A percentile compares a stretch with the other conserved stretches of the same genome.
Evolutionary conservation across 2,888 invertebrate species (phyloP).

Genomic region (Drepanosiphum platanoidis): DNA sequence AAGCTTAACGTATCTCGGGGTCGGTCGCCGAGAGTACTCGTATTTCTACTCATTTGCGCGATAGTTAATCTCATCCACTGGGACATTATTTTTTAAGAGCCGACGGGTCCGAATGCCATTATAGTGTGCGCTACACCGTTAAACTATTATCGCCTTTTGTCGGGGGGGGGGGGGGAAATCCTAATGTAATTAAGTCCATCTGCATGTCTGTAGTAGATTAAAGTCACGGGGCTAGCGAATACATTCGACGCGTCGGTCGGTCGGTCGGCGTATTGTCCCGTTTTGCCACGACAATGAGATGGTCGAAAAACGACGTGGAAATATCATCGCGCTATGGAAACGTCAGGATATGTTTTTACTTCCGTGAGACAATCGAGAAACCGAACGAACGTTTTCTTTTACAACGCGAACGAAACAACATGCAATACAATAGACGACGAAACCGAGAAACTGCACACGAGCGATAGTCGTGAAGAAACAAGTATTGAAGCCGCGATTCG

Average conservation of each 20-base stretch:
- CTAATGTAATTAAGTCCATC: not conserved
- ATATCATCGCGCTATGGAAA: not conserved
- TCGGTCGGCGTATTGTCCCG: not conserved
- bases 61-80: not conserved
- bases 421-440: too few relatives aligned
- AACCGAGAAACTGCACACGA: too few relatives aligned
- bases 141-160: not conserved
- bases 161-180: too few relatives aligned
- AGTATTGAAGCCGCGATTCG: too few relatives aligned
- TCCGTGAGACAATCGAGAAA: not conserved
- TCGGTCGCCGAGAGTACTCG: not conserved
- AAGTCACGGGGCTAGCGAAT: not conserved
- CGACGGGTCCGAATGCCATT: not conserved
- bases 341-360: not conserved
- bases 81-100: too few relatives aligned
- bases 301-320: not conserved
- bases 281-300: not conserved
- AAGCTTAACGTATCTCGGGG: not conserved
- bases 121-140: not conserved
- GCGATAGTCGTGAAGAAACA: too few relatives aligned
- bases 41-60: not conserved
- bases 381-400: too few relatives aligned
- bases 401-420: too few relatives aligned
- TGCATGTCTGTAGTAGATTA: not conserved
- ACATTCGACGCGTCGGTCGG: not conserved